A percentile compares a stretch with the other conserved stretches of the same genome.
These are phyloP conservation scores for Rhinoraja longicauda DNA, from an alignment of 2,797 vertebrate species.

Conservation along the genomic window DNA sequence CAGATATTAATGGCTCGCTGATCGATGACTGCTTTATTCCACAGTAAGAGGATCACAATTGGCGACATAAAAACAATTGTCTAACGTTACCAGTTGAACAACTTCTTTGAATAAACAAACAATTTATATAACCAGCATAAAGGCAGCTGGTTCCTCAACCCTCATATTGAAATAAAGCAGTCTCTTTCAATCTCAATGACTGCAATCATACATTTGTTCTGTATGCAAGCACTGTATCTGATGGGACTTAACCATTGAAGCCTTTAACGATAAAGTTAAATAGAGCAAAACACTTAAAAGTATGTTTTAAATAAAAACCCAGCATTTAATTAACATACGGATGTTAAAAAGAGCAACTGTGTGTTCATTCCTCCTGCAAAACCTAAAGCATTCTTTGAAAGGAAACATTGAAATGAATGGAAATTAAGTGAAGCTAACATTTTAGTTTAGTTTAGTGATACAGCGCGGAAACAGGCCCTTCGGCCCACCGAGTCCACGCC, in stretches of 20 bases:
- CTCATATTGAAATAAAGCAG: neutral
- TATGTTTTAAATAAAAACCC: neutral
- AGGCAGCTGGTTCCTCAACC: neutral
- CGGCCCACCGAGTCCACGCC: no score
- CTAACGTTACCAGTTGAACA: neutral
- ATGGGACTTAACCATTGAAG: neutral
- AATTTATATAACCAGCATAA: neutral
- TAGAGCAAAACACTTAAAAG: neutral
- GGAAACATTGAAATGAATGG: neutral
- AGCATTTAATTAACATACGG: neutral
- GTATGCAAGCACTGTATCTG: neutral
- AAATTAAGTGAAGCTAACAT: neutral
- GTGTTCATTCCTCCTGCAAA: neutral
- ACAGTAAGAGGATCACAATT: neutral
- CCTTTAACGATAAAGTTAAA: neutral
- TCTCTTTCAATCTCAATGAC: neutral
- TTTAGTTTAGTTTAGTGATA: neutral
- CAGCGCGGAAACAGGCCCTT: no score
- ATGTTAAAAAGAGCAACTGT: neutral
- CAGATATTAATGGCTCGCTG: neutral
- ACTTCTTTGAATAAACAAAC: neutral
- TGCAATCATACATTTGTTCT: neutral
- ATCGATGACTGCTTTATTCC: neutral
- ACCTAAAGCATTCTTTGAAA: neutral
- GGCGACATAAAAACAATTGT: constrained; percentile 3